phyloP scores from a whole-genome alignment of 2,113 vertebrate genomes.

The Ancistrus triradiatus region DNA sequence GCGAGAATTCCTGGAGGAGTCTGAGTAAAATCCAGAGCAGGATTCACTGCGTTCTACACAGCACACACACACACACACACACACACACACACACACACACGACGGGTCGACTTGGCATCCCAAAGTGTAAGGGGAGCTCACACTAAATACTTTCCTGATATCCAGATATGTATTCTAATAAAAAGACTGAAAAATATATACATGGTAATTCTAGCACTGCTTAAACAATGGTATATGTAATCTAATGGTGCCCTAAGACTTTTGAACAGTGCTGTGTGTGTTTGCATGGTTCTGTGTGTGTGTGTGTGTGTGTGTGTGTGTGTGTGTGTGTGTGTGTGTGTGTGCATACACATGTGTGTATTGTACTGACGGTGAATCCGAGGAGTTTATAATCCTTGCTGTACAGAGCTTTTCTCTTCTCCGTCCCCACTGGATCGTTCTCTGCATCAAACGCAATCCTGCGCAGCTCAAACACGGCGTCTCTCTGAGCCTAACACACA shows the following conservation, averaged over 20 bases:
- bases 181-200: too few relatives aligned
- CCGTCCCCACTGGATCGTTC: slow-evolving; percentile 81
- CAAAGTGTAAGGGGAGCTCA: too few relatives aligned
- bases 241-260: too few relatives aligned
- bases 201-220: too few relatives aligned
- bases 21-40: slow-evolving; percentile 94
- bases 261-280: not conserved
- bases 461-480: slow-evolving; percentile 92
- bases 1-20: slow-evolving; percentile 96
- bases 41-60: slow-evolving; percentile 90
- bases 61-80: slow-evolving; percentile 8
- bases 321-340: slow-evolving; percentile 5
- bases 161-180: too few relatives aligned
- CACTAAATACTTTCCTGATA: too few relatives aligned
- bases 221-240: too few relatives aligned
- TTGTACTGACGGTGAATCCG: slow-evolving; percentile 85
- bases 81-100: not conserved
- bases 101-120: too few relatives aligned
- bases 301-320: not conserved
- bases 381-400: slow-evolving; percentile 98
- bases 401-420: slow-evolving; percentile 95
- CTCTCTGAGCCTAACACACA: slow-evolving; percentile 95
- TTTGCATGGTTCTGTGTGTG: not conserved
- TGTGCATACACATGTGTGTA: not conserved
- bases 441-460: slow-evolving; percentile 95